Evolutionary conservation across 1,140 invertebrate species (phyloP), one percentile per base, ranked within the genome.

Genomic region (Euwallacea similis): DNA sequence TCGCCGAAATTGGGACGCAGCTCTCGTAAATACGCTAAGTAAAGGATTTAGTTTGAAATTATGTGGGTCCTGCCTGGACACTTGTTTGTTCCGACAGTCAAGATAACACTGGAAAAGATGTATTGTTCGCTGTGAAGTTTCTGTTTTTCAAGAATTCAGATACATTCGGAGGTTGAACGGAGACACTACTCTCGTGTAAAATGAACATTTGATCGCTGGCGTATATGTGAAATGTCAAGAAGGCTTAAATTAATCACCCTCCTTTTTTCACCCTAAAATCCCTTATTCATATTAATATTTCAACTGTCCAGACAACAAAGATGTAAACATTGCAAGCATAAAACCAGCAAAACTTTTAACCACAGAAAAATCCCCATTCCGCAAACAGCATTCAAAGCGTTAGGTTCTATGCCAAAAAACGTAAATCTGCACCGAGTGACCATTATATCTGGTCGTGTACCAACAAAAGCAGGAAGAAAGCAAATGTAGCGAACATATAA

Each of bases 401-500:
- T 33, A 33, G 21, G 21, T 33, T 4, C 21, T 33, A 33, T 33
- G 21, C 21, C 21, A 33, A 33, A 33, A 11, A 53, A n/a, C 15
- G 15, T 53, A 53, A 53, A 53, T 53, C 50, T 61, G 33, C 59
- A 4, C 7, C 21, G 7, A 61, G 42, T 61, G 59, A 61, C 59
- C 41, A 43, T 61, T 61, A 11, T 42, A 42, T 63, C 42, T 63
- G 42, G 44, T 63, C 44, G 47, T 63, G 42, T 47, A 47, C 42
- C 8, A 10, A 63, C 13, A 63, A 63, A 63, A 13, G n/a, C 43
- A 13, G 61, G 43, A 63, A 63, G 61, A 33, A 33, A 47, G 42
- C 43, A 63, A 63, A 63, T 63, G 61, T 47, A 61, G 43, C 61
- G n/a, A 46, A 13, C 42, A 44, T 46, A 63, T 63, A 63, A 63